phyloP scores from a whole-genome alignment of 2,888 invertebrate genomes.

The Caradrina kadenii region DNA sequence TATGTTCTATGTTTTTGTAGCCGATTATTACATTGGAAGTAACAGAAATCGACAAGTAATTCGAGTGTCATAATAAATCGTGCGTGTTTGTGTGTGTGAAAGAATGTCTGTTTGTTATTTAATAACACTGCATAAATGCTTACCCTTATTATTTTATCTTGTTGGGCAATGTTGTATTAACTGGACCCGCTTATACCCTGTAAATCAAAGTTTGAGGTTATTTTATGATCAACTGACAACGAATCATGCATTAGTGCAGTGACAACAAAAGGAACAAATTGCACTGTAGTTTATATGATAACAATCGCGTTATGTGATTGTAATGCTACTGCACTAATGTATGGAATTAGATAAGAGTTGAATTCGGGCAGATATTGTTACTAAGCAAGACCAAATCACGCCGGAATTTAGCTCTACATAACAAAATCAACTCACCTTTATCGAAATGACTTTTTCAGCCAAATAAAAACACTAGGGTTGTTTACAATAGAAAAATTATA shows the following conservation, averaged over 20 bases:
- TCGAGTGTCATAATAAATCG: no score
- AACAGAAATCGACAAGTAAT: no score
- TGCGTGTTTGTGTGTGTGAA: no score
- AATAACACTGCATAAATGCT: not conserved
- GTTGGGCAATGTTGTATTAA: not conserved
- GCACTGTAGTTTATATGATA: not conserved
- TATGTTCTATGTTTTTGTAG: no score
- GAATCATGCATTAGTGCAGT: not conserved
- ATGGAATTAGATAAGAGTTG: slow-evolving; percentile 18
- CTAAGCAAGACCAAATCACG: not conserved
- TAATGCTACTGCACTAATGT: slow-evolving; percentile 4
- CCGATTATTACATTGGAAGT: no score
- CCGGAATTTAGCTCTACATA: slow-evolving; percentile 27
- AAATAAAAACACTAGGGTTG: slow-evolving; percentile 74
- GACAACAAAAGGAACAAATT: not conserved
- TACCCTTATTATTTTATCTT: not conserved
- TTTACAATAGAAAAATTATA: slow-evolving; percentile 90
- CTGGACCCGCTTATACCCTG: slow-evolving; percentile 6
- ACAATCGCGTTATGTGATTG: not conserved
- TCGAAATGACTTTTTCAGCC: slow-evolving; percentile 50
- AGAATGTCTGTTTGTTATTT: no score
- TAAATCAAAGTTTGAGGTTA: slow-evolving; percentile 21
- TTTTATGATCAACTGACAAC: not conserved
- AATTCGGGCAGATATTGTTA: slow-evolving; percentile 2
- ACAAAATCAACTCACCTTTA: slow-evolving; percentile 69